These are phyloP conservation scores for Passerina amoena DNA, from an alignment of 2,113 vertebrate genomes.

Conservation along the genomic window DNA sequence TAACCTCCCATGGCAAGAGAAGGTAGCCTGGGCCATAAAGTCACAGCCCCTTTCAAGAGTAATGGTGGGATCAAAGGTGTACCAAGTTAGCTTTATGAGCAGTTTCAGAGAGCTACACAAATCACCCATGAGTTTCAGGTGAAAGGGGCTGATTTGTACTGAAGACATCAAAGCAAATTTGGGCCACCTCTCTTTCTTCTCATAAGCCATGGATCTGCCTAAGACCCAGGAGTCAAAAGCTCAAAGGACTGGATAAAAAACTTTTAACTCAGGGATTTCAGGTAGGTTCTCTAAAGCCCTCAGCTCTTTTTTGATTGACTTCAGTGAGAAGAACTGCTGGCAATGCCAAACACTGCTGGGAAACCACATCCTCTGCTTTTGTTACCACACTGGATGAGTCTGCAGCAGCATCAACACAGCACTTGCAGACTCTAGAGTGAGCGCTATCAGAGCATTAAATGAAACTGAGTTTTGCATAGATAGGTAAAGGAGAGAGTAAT, in stretches of 20 bases:
- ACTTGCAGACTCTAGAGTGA: not conserved
- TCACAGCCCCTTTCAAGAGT: not conserved
- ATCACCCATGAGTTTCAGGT: not conserved
- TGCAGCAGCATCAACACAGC: not conserved
- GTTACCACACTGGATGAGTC: not conserved
- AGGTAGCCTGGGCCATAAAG: not conserved
- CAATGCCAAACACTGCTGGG: not conserved
- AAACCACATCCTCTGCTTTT: not conserved
- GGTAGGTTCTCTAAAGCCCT: not conserved
- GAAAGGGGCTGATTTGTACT: not conserved
- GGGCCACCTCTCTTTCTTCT: not conserved
- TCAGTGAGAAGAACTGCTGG: not conserved
- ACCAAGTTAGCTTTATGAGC: not conserved
- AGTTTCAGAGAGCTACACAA: not conserved
- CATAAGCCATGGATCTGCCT: not conserved
- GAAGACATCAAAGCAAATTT: not conserved
- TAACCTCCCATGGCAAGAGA: not conserved
- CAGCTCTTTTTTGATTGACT: not conserved
- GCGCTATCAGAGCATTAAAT: not conserved
- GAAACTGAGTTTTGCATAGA: not conserved
- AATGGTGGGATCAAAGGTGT: not conserved
- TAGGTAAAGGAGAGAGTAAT: not conserved
- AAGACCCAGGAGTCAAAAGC: not conserved
- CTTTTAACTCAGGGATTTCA: not conserved
- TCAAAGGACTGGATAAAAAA: not conserved